Evolutionary conservation across 1,140 invertebrate species (phyloP).

Genomic region (Conus ventricosus): DNA sequence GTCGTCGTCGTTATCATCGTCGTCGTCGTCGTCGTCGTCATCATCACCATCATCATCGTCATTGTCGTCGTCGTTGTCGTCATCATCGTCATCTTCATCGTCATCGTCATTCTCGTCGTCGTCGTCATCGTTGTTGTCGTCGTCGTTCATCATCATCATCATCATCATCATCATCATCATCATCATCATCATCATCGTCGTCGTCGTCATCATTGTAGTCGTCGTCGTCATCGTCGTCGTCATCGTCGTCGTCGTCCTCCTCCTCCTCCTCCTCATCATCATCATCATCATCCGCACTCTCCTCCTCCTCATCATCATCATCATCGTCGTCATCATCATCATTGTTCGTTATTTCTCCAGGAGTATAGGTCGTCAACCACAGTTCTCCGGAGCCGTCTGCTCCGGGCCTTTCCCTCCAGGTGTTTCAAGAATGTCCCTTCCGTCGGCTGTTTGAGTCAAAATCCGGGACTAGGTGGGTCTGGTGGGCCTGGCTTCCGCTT

Average conservation of each 20-base stretch:
- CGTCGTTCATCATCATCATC: not conserved
- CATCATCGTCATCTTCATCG: not conserved
- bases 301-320: conserved; percentile 2
- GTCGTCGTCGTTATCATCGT: not conserved
- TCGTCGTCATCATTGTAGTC: not conserved
- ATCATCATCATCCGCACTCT: not conserved
- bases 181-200: not conserved
- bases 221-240: not conserved
- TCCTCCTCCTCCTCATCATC: not conserved
- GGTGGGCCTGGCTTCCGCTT: too few relatives aligned
- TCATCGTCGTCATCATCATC: not conserved
- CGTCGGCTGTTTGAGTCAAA: too few relatives aligned
- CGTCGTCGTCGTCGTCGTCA: not conserved
- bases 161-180: conserved; percentile 11
- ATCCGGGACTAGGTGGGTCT: too few relatives aligned
- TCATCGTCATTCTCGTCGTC: not conserved
- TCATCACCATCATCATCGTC: not conserved
- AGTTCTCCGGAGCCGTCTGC: not conserved
- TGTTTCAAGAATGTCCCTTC: not conserved
- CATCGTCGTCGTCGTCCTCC: not conserved
- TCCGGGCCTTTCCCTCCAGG: not conserved
- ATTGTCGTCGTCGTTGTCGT: not conserved
- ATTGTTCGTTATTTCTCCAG: not conserved
- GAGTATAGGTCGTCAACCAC: not conserved
- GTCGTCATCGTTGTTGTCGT: not conserved